phyloP scores from a whole-genome alignment of 2,797 vertebrate species.

The Avahi laniger region DNA sequence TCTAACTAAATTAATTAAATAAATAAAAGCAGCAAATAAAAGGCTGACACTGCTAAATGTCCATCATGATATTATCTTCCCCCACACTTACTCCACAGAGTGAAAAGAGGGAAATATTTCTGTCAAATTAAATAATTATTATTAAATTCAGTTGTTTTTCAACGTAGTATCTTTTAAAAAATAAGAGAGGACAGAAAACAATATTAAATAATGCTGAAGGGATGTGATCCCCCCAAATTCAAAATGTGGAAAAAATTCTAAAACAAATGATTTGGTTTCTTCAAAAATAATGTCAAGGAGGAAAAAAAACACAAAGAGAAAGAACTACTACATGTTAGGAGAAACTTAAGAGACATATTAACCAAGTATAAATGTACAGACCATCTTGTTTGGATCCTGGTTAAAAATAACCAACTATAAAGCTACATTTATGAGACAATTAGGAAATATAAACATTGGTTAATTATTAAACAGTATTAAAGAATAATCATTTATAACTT shows the following conservation, averaged over 20 bases:
- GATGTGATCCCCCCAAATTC: not conserved
- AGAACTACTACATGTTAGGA: not conserved
- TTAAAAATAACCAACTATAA: slow-evolving; percentile 27
- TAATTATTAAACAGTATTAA: not conserved
- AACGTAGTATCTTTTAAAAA: not conserved
- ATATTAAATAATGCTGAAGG: not conserved
- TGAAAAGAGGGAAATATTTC: slow-evolving; percentile 16
- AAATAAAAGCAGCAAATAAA: slow-evolving; percentile 11
- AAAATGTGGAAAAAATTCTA: not conserved
- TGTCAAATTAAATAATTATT: slow-evolving; percentile 31
- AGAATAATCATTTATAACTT: not conserved
- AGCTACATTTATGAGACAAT: slow-evolving; percentile 4
- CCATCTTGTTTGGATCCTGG: not conserved
- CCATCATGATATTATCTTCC: not conserved
- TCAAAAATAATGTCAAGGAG: slow-evolving; percentile 2
- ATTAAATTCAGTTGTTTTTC: slow-evolving; percentile 40
- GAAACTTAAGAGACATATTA: not conserved
- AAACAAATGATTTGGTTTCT: slow-evolving; percentile 7
- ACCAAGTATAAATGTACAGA: not conserved
- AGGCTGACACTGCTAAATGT: not conserved
- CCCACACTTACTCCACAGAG: not conserved
- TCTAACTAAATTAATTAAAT: not conserved
- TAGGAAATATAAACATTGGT: not conserved
- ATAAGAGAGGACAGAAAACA: not conserved
- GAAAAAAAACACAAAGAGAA: not conserved